Base-by-base conservation (phyloP, 2,113 vertebrate genomes). In the Cygnus atratus region DNA sequence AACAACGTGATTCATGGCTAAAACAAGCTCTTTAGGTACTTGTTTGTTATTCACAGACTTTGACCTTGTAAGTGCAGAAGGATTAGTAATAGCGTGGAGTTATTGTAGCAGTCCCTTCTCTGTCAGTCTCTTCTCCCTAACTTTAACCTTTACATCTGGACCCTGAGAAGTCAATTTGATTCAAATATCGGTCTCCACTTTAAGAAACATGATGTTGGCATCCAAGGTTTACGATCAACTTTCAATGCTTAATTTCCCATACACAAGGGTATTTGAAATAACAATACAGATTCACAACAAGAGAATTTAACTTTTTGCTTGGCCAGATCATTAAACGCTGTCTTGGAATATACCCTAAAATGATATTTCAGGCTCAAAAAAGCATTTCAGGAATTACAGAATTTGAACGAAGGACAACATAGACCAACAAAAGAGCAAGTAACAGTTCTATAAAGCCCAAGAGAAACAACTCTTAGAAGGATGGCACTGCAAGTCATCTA, bases 401-500 rank as follows among this genome's bases (percentile, higher is more conserved):
- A 41, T 46, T 28, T 4, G 4, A 48, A 79, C 57, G 3, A 55
- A 52, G 13, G 44, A 63, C 22, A 50, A 55, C 17, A 19, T 19
- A 65, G 13, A 35, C 65, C 19, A 46, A 48, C 59, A 41, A 77
- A 87, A 46, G 12, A 63, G n/a, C 24, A 71, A 44, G 58, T 12
- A 91, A 33, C 3, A 37, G 15, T 4, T 72, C 28, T 3, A 59
- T 1, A 74, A 75, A 48, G 78, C 9, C 21, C 2, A 24, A 91
- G 26, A 19, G 20, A 68, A 92, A 13, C 28, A 6, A 25, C 4
- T 76, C 43, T 63, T 26, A 37, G 41, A 50, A 70, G 63, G 22
- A 14, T 6, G 26, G 6, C 0, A 1, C 39, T 65, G 35, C 6
- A 21, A 12, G 37, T n/a, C 3, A 13, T 17, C 61, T 22, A 43